phyloP scores from a whole-genome alignment of 2,113 vertebrate species.

The Cyprinodon tularosa region DNA sequence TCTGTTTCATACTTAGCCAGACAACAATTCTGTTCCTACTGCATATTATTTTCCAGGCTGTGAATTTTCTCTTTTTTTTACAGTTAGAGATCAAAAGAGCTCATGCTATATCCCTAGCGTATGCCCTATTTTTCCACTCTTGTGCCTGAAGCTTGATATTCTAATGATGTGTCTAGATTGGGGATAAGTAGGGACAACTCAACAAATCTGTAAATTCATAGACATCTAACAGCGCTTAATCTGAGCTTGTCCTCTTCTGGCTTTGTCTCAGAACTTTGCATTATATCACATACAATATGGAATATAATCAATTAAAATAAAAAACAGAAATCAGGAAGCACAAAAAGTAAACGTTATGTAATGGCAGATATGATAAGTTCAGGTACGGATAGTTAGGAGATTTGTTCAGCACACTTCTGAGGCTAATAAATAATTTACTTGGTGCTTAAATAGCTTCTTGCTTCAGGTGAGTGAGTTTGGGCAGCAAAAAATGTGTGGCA shows the following conservation, averaged over 20 bases:
- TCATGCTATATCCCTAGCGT: slow-evolving; percentile 26
- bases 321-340: not conserved
- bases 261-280: slow-evolving; percentile 3
- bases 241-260: not conserved
- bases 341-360: not conserved
- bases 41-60: slow-evolving; percentile 34
- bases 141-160: slow-evolving; percentile 44
- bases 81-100: slow-evolving; percentile 52
- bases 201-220: slow-evolving; percentile 15
- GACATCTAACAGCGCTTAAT: slow-evolving; percentile 20
- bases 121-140: slow-evolving; percentile 56
- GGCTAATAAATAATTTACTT: slow-evolving; percentile 68
- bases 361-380: slow-evolving; percentile 47
- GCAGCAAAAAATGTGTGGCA: slow-evolving; percentile 26
- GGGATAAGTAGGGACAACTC: slow-evolving; percentile 32
- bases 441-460: slow-evolving; percentile 58
- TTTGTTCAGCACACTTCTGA: slow-evolving; percentile 61
- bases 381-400: slow-evolving; percentile 46
- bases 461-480: slow-evolving; percentile 53
- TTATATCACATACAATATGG: not conserved
- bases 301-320: not conserved
- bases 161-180: slow-evolving; percentile 24
- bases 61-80: slow-evolving; percentile 20
- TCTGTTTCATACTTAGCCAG: slow-evolving; percentile 22
- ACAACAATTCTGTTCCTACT: slow-evolving; percentile 37